Conservation (phyloP, 2,888 invertebrate species). For the Elmis aenea region DNA sequence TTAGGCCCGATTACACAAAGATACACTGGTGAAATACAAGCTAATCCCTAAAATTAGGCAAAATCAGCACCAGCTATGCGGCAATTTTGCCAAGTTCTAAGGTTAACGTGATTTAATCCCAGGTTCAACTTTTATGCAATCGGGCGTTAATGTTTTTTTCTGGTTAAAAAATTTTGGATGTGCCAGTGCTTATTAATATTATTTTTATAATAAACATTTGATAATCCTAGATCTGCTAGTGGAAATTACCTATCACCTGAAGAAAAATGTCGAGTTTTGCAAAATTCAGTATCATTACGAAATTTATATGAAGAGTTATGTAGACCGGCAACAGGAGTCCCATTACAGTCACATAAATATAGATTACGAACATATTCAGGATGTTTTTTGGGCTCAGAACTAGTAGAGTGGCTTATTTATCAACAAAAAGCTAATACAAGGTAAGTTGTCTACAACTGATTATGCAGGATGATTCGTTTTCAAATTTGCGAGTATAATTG, state of each 20-base stretch:
- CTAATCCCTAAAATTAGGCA: too few species aligned
- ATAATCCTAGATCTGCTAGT: slow-evolving; percentile 37
- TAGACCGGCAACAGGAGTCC: slow-evolving; percentile 49
- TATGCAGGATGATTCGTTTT: too few species aligned
- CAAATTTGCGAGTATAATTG: too few species aligned
- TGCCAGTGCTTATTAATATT: neutral
- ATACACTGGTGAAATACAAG: too few species aligned
- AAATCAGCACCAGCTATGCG: too few species aligned
- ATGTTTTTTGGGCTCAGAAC: slow-evolving; percentile 73
- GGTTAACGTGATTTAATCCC: too few species aligned
- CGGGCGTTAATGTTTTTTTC: too few species aligned
- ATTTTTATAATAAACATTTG: neutral
- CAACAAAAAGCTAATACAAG: slow-evolving; percentile 72
- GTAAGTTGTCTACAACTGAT: slow-evolving; percentile 46
- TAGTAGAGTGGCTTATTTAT: slow-evolving; percentile 78
- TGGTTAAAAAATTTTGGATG: too few species aligned
- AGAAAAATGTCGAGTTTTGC: slow-evolving; percentile 51
- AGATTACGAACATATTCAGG: slow-evolving; percentile 67
- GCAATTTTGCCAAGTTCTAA: too few species aligned
- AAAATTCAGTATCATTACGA: slow-evolving; percentile 56
- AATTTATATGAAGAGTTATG: slow-evolving; percentile 59
- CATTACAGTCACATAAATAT: slow-evolving; percentile 60
- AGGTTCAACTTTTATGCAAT: too few species aligned
- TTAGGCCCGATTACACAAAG: too few species aligned
- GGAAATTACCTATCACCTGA: slow-evolving; percentile 48